Base-by-base conservation (phyloP, 2,888 invertebrate genomes). In the Cynaeus angustus region DNA sequence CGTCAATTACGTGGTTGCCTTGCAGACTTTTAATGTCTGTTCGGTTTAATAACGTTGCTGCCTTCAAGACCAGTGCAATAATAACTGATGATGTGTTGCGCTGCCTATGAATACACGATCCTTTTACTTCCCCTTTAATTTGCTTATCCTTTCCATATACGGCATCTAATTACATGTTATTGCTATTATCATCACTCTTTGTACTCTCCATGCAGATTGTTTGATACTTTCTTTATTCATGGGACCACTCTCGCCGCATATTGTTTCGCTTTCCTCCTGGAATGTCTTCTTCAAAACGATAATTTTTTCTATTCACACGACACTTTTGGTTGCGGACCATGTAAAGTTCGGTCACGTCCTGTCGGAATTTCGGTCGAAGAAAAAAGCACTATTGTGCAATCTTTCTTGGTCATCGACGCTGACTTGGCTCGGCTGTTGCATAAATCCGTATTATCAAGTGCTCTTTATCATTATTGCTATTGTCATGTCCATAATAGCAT, bases 111-210 rank as follows among this genome's bases (percentile, higher is more conserved):
- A 62, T 70, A 69, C 62, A 70, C 61, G 68, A 71, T 74, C 59
- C 64, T 72, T 71, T 74, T 72, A 69, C 69, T 71, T 74, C 65
- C 68, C 73, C 73, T 74, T 74, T 73, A 75, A 75, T 75, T 74
- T 75, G 72, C 74, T 73, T 73, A 74, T 66, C 56, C 69, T 43
- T 21, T 10, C 75, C 73, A 69, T 75, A 73, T 75, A 75, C 41
- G 74, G 75, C 59, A 69, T 50, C 72, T 75, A 74, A 75, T 75
- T 75, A 74, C 68, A 75, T 52, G 74, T 74, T 73, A 75, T 75
- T 75, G 71, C 69, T 52, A 66, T 74, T 73, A 74, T 71, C 69
- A 71, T 75, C 72, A 71, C 71, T 71, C 71, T 68, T 70, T 74
- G 72, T 73, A 67, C 69, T 71, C 67, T 65, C 48, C 53, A 70